A percentile compares a stretch with the other conserved stretches of the same genome.
Evolutionary conservation across 2,888 invertebrate species (phyloP).

Genomic region (Dendrolimus pini): DNA sequence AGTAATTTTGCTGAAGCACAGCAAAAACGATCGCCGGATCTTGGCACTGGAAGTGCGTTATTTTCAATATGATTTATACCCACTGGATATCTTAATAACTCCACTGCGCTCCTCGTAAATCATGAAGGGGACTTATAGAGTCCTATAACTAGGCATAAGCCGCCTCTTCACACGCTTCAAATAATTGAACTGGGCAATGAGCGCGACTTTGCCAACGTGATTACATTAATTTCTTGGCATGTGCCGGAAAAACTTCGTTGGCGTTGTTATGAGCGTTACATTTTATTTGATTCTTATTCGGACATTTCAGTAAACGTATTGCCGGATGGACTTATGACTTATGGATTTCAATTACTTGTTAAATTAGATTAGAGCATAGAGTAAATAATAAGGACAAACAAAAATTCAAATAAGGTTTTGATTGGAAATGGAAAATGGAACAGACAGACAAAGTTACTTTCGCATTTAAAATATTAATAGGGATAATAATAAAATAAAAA

Average conservation of each 20-base stretch:
- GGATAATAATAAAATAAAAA: too few species aligned
- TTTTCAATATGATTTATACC: slow-evolving; percentile 45
- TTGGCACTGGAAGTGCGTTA: slow-evolving; percentile 29
- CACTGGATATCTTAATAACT: slow-evolving; percentile 46
- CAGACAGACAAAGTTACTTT: too few species aligned
- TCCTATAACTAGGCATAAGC: slow-evolving; percentile 4
- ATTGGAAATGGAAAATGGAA: too few species aligned
- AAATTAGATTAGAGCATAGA: too few species aligned
- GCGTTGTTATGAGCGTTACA: too few species aligned
- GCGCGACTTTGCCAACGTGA: not conserved
- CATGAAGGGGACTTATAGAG: slow-evolving; percentile 6
- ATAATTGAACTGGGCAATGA: not conserved
- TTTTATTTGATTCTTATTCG: too few species aligned
- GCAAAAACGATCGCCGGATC: slow-evolving; percentile 31
- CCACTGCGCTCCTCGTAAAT: slow-evolving; percentile 26
- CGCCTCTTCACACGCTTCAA: not conserved
- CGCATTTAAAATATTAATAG: too few species aligned
- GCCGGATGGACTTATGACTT: not conserved
- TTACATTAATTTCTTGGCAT: not conserved
- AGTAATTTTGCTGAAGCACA: not conserved
- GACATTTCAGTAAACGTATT: not conserved
- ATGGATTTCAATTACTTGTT: too few species aligned
- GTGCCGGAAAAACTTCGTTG: too few species aligned
- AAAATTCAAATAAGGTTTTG: too few species aligned
- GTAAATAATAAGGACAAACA: too few species aligned